Percentiles rank a stretch among this genome's conserved stretches.
Evolutionary conservation across 2,797 vertebrate genomes (phyloP).

Genomic region (Scolopax rusticola): DNA sequence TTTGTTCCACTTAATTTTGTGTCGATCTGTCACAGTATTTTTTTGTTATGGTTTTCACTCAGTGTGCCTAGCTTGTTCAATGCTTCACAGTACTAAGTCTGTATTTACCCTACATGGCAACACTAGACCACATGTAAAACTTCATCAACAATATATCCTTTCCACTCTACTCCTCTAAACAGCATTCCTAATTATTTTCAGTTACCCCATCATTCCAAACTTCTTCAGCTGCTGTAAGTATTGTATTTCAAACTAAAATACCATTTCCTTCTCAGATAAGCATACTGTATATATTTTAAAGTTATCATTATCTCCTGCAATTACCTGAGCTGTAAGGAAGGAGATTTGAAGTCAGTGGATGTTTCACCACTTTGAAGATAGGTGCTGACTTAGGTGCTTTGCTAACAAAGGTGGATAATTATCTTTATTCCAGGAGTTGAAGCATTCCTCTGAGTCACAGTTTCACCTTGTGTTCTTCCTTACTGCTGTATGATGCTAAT

Average conservation of each 20-base stretch:
- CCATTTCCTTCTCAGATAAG: not conserved
- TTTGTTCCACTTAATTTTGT: not conserved
- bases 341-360: not conserved
- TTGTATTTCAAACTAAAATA: not conserved
- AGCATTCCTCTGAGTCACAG: conserved; percentile 45
- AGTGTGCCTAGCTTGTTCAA: fast-evolving
- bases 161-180: not conserved
- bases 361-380: conserved; percentile 26
- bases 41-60: not conserved
- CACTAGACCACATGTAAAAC: not conserved
- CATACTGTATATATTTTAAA: not conserved
- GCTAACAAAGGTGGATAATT: conserved; percentile 1
- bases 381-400: not conserved
- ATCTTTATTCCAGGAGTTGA: conserved; percentile 2
- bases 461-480: conserved; percentile 29
- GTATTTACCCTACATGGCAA: not conserved
- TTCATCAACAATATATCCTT: not conserved
- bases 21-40: not conserved
- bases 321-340: not conserved
- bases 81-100: not conserved
- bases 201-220: not conserved
- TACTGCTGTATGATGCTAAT: not conserved
- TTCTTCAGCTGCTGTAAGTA: not conserved
- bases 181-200: not conserved
- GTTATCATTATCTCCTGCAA: not conserved